These are phyloP conservation scores for Hiodon tergisus DNA, from an alignment of 2,113 vertebrate genomes.

Conservation along the genomic window DNA sequence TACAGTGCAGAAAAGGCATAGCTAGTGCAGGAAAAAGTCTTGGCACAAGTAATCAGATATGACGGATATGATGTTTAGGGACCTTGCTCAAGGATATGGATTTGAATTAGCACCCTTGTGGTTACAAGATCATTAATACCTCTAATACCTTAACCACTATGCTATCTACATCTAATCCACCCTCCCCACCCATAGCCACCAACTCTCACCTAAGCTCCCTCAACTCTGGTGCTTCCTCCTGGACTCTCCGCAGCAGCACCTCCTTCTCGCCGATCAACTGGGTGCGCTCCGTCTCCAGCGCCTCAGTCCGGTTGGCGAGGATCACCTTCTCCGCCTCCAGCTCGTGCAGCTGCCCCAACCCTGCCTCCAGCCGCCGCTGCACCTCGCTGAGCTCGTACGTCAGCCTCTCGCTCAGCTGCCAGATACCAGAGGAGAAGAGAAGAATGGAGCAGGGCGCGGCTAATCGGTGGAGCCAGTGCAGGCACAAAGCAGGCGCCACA, in stretches of 20 bases:
- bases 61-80: no score
- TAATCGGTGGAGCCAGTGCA: no score
- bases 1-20: no score
- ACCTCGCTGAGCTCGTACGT: constrained; percentile 46
- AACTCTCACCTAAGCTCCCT: constrained; percentile 52
- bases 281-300: constrained; percentile 43
- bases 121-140: no score
- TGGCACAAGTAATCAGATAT: no score
- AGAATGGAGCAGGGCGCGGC: not conserved
- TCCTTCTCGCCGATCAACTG: constrained; percentile 54
- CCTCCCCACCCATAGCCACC: not conserved
- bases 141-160: not conserved
- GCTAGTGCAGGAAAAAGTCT: no score
- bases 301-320: constrained; percentile 34
- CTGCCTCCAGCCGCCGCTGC: constrained; percentile 34
- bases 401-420: constrained; percentile 55
- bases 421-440: not conserved
- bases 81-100: no score
- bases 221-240: constrained; percentile 31
- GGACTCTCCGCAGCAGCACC: constrained; percentile 29
- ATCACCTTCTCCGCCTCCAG: constrained; percentile 43
- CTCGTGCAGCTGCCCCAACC: constrained; percentile 45
- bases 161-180: not conserved
- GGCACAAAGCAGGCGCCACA: no score
- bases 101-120: no score